Evolutionary conservation across 2,888 invertebrate species (phyloP).

Genomic region (Ametastegia equiseti): DNA sequence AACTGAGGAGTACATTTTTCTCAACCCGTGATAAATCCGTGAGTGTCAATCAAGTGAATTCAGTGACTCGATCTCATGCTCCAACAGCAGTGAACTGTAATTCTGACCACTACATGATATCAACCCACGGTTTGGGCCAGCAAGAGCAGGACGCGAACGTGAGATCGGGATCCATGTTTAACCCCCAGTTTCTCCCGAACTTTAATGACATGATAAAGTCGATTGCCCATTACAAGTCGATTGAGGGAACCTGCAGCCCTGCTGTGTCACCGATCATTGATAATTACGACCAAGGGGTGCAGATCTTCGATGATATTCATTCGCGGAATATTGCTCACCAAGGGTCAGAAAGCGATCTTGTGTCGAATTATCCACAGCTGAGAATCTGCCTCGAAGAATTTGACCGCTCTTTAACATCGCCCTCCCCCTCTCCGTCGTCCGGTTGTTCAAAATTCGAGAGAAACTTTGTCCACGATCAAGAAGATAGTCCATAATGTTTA

Average conservation of each 20-base stretch:
- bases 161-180: conserved; percentile 69
- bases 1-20: not conserved
- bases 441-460: not conserved
- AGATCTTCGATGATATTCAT: not conserved
- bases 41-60: not conserved
- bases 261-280: not conserved
- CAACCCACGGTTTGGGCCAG: conserved; percentile 55
- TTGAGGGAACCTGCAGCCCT: not conserved
- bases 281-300: not conserved
- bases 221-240: conserved; percentile 62
- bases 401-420: not conserved
- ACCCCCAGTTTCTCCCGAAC: conserved; percentile 72
- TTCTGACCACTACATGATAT: conserved; percentile 65
- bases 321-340: not conserved
- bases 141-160: conserved; percentile 58
- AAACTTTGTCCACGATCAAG: not conserved
- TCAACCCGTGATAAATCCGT: too few species aligned
- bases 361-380: conserved; percentile 23
- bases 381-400: conserved; percentile 11
- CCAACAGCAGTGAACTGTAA: not conserved
- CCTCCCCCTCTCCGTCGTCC: not conserved
- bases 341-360: not conserved
- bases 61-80: not conserved
- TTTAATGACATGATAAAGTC: conserved; percentile 72
- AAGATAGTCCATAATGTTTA: not conserved